phyloP scores from a whole-genome alignment of 2,797 vertebrate species.

The Schizopygopsis pylzovi region DNA sequence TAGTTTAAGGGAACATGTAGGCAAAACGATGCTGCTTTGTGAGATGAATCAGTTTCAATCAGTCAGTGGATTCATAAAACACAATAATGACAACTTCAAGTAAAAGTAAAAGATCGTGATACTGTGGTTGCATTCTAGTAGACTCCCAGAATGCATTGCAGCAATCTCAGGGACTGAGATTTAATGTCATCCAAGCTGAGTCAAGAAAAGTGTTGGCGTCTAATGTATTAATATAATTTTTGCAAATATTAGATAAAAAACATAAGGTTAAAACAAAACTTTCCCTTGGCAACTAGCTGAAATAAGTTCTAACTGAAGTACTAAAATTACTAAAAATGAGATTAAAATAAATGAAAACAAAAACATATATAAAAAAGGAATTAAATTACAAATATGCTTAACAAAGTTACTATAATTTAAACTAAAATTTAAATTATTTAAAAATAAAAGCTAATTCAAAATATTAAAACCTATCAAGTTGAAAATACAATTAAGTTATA shows the following conservation, averaged over 20 bases:
- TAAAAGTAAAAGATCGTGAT: neutral
- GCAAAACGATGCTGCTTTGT: neutral
- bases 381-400: neutral
- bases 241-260: neutral
- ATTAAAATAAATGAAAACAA: neutral
- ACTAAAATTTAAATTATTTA: neutral
- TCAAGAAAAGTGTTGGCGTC: neutral
- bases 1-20: neutral
- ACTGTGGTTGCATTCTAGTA: neutral
- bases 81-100: neutral
- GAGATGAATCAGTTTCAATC: neutral
- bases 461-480: neutral
- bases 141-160: neutral
- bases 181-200: neutral
- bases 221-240: neutral
- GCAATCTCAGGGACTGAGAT: neutral
- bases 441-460: neutral
- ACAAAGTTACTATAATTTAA: neutral
- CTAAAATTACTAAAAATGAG: neutral
- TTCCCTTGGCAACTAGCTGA: neutral
- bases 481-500: neutral
- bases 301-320: neutral
- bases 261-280: neutral
- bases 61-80: neutral
- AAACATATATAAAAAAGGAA: neutral